Evolutionary conservation across 1,140 invertebrate genomes (phyloP), one percentile per base, ranked within the genome.

Genomic region (Bombyx mori): DNA sequence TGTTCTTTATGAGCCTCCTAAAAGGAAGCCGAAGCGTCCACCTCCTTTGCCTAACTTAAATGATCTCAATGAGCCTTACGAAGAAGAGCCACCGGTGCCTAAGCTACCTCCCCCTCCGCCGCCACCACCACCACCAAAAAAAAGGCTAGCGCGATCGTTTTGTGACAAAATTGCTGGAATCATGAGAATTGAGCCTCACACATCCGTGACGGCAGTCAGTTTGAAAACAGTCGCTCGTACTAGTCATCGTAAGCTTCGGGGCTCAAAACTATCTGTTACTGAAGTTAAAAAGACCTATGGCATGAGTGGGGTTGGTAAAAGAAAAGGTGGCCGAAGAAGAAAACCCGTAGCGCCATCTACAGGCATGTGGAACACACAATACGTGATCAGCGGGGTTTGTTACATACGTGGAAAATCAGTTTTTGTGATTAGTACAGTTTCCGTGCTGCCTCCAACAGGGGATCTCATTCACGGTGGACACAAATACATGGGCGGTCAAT

Each of bases 381-480:
- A 82, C 56, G 60, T 63, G 10, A 84, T 86, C 26, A 74, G 66
- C 9, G 82, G 82, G 7, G 79, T 86, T 7, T 73, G 54, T 64
- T 58, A 57, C 45, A 45, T 81, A 53, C 57, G 71, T 6, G 73
- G 74, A 9, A 78, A 74, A 55, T 64, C 71, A 4, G 64, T 73
- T 10, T 86, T 62, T 56, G 57, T 77, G 8, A 62, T 86, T 7
- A 74, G 72, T 5, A 75, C 56, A 43, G 77, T 86, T 12, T 67
- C 69, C 10, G 70, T 79, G 42, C 57, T 82, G 42, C 79, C 80
- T 2, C 57, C 79, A 7, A 35, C 61, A 7, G 81, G 79, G 7
- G 68, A 77, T 9, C 62, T 84, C 35, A 78, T 86, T 65, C 76
- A 86, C 56, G 81, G 80, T n/a, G 82, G 82, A 0, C 71, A 72